phyloP scores from a whole-genome alignment of 1,140 invertebrate species.

The Drosophila rhopaloa region DNA sequence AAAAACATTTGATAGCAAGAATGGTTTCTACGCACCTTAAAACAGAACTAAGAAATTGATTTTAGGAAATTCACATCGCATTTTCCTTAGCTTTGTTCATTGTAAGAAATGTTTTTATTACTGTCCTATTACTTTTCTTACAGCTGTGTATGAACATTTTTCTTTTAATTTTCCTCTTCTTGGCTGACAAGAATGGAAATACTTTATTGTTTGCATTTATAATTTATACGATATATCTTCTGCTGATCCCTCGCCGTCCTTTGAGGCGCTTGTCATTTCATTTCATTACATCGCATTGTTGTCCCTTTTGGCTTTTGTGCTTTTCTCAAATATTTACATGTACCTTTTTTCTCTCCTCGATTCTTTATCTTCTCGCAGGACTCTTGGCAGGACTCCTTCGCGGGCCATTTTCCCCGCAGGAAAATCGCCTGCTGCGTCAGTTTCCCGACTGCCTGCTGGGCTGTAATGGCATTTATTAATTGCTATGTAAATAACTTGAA shows the following conservation, averaged over 20 bases:
- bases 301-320: constrained; percentile 69
- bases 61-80: no score
- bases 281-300: constrained; percentile 71
- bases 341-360: constrained; percentile 42
- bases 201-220: constrained; percentile 65
- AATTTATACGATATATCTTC: constrained; percentile 53
- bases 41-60: no score
- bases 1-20: no score
- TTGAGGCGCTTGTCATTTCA: constrained; percentile 67
- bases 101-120: no score
- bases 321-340: constrained; percentile 78
- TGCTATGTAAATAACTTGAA: constrained; percentile 67
- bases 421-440: constrained; percentile 32
- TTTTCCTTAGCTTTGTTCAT: no score
- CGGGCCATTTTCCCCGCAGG: constrained; percentile 14
- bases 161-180: constrained; percentile 57
- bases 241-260: constrained; percentile 36
- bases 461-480: constrained; percentile 69
- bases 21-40: no score
- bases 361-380: constrained; percentile 14
- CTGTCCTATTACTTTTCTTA: background rate
- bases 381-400: background rate
- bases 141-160: background rate
- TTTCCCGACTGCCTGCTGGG: constrained; percentile 31
- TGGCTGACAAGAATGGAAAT: constrained; percentile 57